Evolutionary conservation across 2,797 vertebrate genomes (phyloP).

Genomic region (Cichlasoma orientale): DNA sequence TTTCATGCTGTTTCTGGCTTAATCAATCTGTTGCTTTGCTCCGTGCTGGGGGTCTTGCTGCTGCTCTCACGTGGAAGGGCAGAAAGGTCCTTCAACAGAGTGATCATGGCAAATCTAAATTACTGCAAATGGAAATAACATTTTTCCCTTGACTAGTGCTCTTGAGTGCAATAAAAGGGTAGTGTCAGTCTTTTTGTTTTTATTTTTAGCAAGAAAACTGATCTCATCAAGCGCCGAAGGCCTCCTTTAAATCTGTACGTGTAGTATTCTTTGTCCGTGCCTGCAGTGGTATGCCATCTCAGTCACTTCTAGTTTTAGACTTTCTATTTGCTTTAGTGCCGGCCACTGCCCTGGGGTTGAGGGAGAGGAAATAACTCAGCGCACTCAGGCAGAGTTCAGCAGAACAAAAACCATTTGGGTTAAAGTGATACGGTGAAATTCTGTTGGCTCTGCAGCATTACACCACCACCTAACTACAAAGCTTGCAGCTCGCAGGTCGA

Average conservation of each 20-base stretch:
- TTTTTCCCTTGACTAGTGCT: too few species aligned
- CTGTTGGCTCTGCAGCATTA: conserved; percentile 44
- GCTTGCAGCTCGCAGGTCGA: conserved; percentile 28
- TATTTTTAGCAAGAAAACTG: background rate
- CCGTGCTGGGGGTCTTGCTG: too few species aligned
- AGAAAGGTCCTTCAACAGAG: too few species aligned
- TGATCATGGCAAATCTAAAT: too few species aligned
- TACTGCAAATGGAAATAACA: too few species aligned
- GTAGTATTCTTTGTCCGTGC: conserved; percentile 1
- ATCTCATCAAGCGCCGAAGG: background rate
- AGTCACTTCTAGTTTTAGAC: conserved; percentile 52
- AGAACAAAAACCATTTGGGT: conserved; percentile 61
- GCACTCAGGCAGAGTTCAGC: conserved; percentile 45
- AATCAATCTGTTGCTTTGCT: too few species aligned
- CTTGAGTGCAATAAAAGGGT: background rate
- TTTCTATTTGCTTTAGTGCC: conserved; percentile 58
- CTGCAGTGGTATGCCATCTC: conserved; percentile 20
- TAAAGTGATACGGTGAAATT: conserved; percentile 51
- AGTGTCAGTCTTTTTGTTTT: background rate
- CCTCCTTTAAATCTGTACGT: conserved; percentile 8
- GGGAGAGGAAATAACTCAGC: conserved; percentile 55
- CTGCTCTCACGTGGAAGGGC: too few species aligned
- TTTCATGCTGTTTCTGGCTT: too few species aligned
- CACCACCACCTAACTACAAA: conserved; percentile 34
- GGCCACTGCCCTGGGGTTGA: conserved; percentile 37